These are phyloP conservation scores for Agrochola lota DNA, from an alignment of 2,888 invertebrate genomes.

Conservation along the genomic window DNA sequence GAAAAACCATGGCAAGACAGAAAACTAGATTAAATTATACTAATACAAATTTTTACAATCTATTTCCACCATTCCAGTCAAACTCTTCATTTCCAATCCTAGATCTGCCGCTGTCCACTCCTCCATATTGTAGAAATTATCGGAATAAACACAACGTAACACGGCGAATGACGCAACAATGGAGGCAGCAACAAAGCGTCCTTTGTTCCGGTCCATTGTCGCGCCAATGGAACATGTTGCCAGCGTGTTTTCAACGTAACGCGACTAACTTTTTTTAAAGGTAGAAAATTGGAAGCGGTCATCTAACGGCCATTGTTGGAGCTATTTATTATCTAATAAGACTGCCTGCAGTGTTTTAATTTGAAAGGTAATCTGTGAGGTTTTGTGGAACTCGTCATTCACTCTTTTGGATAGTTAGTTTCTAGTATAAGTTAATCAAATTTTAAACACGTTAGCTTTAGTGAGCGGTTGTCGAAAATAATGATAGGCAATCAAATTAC, in stretches of 20 bases:
- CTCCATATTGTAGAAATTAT: constrained; percentile 49
- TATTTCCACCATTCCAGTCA: background rate
- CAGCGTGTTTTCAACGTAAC: constrained; percentile 60
- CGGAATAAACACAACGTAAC: constrained; percentile 56
- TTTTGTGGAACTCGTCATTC: no score
- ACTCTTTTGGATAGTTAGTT: no score
- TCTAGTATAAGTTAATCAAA: no score
- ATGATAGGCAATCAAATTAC: background rate
- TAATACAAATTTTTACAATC: background rate
- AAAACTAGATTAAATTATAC: background rate
- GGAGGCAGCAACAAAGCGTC: constrained; percentile 70
- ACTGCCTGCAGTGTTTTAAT: background rate
- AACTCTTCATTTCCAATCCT: constrained; percentile 2
- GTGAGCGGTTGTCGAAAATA: background rate
- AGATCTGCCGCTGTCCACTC: constrained; percentile 5
- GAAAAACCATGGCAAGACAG: background rate
- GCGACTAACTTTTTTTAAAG: constrained; percentile 65
- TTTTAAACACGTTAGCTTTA: background rate
- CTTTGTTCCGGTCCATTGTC: constrained; percentile 75
- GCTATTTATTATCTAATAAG: constrained; percentile 53
- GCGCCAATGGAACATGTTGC: constrained; percentile 67
- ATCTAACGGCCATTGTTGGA: constrained; percentile 53
- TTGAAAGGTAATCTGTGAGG: no score
- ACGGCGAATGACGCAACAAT: constrained; percentile 65
- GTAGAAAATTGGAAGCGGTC: constrained; percentile 64